A percentile compares a stretch with the other conserved stretches of the same genome.
phyloP scores from a whole-genome alignment of 2,113 vertebrate species.

The Marmota flaviventris region DNA sequence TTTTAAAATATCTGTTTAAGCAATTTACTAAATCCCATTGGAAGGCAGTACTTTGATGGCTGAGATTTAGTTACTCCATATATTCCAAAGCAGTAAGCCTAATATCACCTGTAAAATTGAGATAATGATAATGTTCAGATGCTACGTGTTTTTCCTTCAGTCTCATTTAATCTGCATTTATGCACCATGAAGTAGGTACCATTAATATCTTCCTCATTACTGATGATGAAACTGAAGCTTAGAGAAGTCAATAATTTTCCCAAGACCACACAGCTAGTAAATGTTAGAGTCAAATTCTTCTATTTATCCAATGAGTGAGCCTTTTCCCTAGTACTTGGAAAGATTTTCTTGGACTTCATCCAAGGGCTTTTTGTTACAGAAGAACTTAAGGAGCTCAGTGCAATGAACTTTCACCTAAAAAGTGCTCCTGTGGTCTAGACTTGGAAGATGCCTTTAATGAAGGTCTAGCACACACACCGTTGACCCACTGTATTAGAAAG shows the following conservation, averaged over 20 bases:
- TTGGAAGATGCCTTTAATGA: neutral
- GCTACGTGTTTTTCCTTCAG: constrained; percentile 1
- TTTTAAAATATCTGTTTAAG: constrained; percentile 50
- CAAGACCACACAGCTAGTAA: constrained; percentile 47
- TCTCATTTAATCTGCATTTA: constrained; percentile 48
- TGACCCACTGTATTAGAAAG: neutral
- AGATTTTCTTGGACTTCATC: constrained; percentile 21
- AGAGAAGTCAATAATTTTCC: constrained; percentile 58
- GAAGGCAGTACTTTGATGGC: neutral
- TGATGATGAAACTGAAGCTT: constrained; percentile 17
- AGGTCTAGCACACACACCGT: neutral
- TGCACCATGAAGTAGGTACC: neutral
- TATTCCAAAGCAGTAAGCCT: constrained; percentile 46
- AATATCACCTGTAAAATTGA: constrained; percentile 6
- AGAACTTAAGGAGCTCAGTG: neutral
- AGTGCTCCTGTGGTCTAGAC: neutral
- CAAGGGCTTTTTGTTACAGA: constrained; percentile 45
- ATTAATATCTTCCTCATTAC: constrained; percentile 46
- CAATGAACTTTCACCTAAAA: neutral
- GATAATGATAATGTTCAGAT: constrained; percentile 17
- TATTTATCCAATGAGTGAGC: constrained; percentile 23
- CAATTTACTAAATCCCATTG: neutral
- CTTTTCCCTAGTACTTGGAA: constrained; percentile 37
- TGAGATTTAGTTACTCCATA: constrained; percentile 18
- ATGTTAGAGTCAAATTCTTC: constrained; percentile 33